phyloP scores from a whole-genome alignment of 35 echinoderm and acorn worm genomes.

The Lytechinus variegatus region DNA sequence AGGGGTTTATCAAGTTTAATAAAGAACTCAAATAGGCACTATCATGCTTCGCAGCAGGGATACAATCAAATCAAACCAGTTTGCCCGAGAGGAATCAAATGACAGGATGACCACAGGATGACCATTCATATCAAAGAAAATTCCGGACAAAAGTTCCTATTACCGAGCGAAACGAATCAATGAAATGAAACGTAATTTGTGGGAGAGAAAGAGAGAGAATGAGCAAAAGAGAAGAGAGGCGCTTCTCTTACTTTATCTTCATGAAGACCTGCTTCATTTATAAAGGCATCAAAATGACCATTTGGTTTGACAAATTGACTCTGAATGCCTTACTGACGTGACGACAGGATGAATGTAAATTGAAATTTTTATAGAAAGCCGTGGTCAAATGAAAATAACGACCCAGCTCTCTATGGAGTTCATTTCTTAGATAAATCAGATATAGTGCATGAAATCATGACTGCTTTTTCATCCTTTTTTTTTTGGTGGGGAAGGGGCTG shows the following conservation, averaged over 20 bases:
- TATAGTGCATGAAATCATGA: neutral
- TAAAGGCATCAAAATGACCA: neutral
- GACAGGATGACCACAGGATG: neutral
- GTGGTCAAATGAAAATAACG: neutral
- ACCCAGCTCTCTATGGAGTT: neutral
- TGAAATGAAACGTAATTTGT: neutral
- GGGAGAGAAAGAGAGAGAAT: neutral
- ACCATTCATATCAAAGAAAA: neutral
- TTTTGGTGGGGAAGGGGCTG: neutral
- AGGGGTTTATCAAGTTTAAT: neutral
- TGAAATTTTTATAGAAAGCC: neutral
- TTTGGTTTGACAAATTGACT: neutral
- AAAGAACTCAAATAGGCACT: neutral
- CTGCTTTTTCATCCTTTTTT: neutral
- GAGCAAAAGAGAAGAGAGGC: neutral
- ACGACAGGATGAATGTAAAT: neutral
- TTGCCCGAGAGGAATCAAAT: neutral
- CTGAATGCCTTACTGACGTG: neutral
- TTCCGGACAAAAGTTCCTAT: neutral
- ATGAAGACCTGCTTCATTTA: neutral
- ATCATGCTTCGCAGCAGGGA: neutral
- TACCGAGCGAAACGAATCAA: neutral
- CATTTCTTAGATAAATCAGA: neutral
- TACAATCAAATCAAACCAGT: neutral
- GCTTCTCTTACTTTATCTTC: neutral